These are phyloP conservation scores for Dicyrtomina minuta DNA, from an alignment of 2,888 invertebrate species.

Conservation along the genomic window DNA sequence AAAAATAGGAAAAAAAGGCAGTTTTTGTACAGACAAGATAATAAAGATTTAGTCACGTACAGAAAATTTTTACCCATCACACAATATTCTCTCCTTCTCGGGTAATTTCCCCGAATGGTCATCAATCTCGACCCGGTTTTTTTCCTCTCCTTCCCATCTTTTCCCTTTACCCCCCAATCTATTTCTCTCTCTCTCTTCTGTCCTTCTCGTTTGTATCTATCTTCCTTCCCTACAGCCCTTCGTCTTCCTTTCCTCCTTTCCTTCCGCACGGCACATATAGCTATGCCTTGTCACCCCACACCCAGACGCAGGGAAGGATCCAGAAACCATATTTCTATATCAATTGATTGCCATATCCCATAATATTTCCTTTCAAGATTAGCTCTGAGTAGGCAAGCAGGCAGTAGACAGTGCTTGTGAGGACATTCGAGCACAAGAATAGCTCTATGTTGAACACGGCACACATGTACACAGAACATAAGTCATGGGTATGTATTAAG, in stretches of 20 bases:
- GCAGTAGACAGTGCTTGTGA: no score
- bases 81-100: constrained; percentile 37
- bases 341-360: constrained; percentile 15
- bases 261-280: no score
- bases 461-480: no score
- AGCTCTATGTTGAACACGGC: no score
- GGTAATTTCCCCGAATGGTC: constrained; percentile 40
- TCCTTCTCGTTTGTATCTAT: constrained; percentile 5
- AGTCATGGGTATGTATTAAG: no score
- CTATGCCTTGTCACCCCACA: no score
- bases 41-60: constrained; percentile 38
- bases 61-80: constrained; percentile 37
- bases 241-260: not conserved
- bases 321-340: no score
- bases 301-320: no score
- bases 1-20: not conserved
- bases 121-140: constrained; percentile 39
- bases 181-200: constrained; percentile 25
- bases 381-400: no score
- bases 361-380: not conserved
- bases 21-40: constrained; percentile 30
- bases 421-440: no score
- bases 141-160: constrained; percentile 17
- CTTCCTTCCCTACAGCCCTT: not conserved
- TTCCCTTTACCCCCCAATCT: constrained; percentile 28